Conservation (phyloP, 2,113 vertebrate genomes). For the Orycteropus afer region DNA sequence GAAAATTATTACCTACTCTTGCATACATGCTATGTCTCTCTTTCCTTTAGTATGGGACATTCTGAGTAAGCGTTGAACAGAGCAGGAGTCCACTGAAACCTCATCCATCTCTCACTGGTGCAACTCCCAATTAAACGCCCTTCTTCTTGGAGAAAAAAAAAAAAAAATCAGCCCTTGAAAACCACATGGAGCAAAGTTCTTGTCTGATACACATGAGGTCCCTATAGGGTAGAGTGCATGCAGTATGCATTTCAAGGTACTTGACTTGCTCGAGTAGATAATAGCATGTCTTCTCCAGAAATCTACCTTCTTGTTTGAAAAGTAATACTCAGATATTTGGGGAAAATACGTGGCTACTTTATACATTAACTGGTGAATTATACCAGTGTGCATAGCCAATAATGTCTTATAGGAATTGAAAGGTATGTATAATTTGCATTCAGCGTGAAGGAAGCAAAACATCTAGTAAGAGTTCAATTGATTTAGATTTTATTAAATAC, state of each 20-base stretch:
- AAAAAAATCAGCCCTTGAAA: too few species aligned
- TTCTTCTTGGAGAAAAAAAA: too few species aligned
- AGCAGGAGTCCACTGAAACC: too few species aligned
- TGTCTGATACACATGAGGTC: too few species aligned
- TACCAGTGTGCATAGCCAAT: neutral
- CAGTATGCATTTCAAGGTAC: neutral
- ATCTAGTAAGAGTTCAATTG: neutral
- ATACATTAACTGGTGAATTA: neutral
- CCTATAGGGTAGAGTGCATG: neutral
- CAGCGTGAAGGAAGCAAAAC: neutral
- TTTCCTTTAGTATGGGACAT: too few species aligned
- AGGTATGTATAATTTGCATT: neutral
- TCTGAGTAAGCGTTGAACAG: too few species aligned
- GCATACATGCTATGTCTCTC: too few species aligned
- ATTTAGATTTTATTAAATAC: neutral
- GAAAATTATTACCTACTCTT: too few species aligned
- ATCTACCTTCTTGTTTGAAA: neutral
- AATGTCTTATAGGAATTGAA: neutral
- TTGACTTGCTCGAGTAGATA: neutral
- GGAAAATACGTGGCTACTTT: neutral
- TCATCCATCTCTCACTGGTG: too few species aligned
- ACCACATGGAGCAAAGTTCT: too few species aligned
- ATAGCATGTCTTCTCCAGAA: neutral
- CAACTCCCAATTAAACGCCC: too few species aligned
- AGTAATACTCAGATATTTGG: neutral